Conservation (phyloP, 2,113 vertebrate genomes). For the Mesembrinibis cayennensis region DNA sequence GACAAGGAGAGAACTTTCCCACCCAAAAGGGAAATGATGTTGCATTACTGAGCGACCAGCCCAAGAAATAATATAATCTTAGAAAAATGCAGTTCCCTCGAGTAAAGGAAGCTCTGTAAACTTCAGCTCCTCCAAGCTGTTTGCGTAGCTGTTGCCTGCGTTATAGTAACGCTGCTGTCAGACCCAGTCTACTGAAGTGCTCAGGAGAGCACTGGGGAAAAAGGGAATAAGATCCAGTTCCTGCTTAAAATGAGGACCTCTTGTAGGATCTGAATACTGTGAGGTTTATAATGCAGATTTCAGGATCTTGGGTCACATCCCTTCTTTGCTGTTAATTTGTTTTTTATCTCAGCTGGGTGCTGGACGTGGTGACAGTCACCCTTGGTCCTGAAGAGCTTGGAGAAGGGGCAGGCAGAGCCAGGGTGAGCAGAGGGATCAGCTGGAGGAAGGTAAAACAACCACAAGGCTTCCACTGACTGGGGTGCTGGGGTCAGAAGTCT, state of each 20-base stretch:
- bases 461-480: neutral
- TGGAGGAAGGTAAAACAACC: neutral
- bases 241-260: neutral
- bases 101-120: slow-evolving; percentile 71
- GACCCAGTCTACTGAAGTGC: neutral
- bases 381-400: neutral
- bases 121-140: slow-evolving; percentile 61
- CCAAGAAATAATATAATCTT: slow-evolving; percentile 80
- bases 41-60: slow-evolving; percentile 60
- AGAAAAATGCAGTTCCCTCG: slow-evolving; percentile 77
- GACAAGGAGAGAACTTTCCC: slow-evolving; percentile 74
- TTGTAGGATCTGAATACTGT: neutral
- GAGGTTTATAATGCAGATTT: neutral
- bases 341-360: neutral
- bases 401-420: neutral
- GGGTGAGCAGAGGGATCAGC: neutral
- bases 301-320: neutral
- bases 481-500: neutral
- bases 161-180: slow-evolving; percentile 23
- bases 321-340: neutral
- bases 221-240: neutral
- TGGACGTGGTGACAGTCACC: neutral
- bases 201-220: neutral
- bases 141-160: slow-evolving; percentile 49
- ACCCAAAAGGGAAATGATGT: slow-evolving; percentile 79